phyloP scores from a whole-genome alignment of 2,888 invertebrate species.

The Leptinotarsa tumamoca region DNA sequence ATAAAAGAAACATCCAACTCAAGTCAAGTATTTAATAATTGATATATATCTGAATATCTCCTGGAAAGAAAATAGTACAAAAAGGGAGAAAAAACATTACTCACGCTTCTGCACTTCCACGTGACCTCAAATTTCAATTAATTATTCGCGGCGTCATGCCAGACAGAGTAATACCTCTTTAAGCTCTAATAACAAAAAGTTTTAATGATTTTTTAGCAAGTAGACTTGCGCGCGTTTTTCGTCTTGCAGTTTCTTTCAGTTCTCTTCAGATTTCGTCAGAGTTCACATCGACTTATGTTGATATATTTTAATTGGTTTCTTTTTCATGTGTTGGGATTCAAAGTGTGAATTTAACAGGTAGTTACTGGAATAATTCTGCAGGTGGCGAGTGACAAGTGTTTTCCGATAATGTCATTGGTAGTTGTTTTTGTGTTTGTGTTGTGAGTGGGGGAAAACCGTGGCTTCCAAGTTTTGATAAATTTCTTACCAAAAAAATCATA shows the following conservation, averaged over 20 bases:
- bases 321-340: background rate
- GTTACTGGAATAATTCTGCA: background rate
- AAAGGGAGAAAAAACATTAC: background rate
- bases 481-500: background rate
- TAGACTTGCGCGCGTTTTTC: conserved; percentile 61
- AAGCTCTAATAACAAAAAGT: conserved; percentile 64
- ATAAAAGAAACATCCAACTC: too few relatives aligned
- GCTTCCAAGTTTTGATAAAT: background rate
- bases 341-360: background rate
- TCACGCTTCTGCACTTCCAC: conserved; percentile 10
- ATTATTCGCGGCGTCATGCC: conserved; percentile 14
- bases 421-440: conserved; percentile 2
- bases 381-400: background rate
- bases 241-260: conserved; percentile 59
- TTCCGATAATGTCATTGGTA: background rate
- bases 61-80: too few relatives aligned
- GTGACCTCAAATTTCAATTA: conserved; percentile 23
- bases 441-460: background rate
- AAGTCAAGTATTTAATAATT: too few relatives aligned
- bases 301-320: background rate
- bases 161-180: conserved; percentile 54
- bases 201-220: conserved; percentile 65
- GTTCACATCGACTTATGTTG: conserved; percentile 24
- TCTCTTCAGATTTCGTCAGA: conserved; percentile 37
- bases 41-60: too few relatives aligned